Evolutionary conservation across 2,113 vertebrate genomes (phyloP).

Genomic region (Caracal caracal): DNA sequence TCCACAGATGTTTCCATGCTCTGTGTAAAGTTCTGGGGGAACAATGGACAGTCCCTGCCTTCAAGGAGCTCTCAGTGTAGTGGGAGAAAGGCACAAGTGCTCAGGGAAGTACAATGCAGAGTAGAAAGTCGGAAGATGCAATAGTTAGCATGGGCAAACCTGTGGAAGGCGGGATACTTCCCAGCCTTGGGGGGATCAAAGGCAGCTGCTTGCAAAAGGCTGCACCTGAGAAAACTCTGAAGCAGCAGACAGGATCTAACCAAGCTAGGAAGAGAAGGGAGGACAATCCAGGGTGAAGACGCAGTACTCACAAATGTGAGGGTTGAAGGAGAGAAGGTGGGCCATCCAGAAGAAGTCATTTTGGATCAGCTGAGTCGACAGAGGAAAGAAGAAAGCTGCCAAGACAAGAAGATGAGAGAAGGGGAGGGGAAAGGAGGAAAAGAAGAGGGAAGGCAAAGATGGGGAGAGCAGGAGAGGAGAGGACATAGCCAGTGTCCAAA

Average conservation of each 20-base stretch:
- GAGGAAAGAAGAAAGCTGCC: neutral
- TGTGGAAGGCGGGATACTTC: neutral
- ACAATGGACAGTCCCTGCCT: neutral
- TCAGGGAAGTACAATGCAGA: neutral
- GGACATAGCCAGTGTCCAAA: neutral
- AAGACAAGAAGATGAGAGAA: neutral
- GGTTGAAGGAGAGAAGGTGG: too few relatives aligned
- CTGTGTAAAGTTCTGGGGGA: neutral
- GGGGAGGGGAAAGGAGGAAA: too few relatives aligned
- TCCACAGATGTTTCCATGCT: neutral
- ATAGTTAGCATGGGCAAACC: neutral
- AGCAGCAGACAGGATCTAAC: neutral
- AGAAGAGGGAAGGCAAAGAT: neutral
- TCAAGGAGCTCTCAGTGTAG: neutral
- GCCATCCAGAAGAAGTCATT: neutral
- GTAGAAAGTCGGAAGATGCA: neutral
- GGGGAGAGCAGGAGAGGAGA: neutral
- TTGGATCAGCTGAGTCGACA: neutral
- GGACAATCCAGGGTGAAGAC: neutral
- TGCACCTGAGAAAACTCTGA: neutral
- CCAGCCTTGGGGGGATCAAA: neutral
- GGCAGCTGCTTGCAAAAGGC: neutral
- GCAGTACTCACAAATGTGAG: neutral
- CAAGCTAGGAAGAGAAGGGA: neutral
- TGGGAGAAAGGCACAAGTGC: neutral